These are phyloP conservation scores for Dysmachus trigonus DNA, from an alignment of 2,888 invertebrate species.

Conservation along the genomic window DNA sequence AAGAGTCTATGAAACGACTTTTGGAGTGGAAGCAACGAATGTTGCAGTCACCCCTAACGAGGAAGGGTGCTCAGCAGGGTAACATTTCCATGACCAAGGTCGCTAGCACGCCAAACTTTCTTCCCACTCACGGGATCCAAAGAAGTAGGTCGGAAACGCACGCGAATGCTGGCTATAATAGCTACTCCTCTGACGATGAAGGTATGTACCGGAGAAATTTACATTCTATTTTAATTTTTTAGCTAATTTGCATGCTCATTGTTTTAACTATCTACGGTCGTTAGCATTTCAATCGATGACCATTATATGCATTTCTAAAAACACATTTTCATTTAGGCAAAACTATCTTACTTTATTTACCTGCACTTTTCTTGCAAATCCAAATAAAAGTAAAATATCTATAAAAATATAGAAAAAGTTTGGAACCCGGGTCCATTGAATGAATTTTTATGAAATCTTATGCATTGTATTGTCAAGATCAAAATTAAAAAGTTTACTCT, in stretches of 20 bases:
- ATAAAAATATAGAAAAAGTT: too few species aligned
- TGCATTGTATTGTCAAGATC: neutral
- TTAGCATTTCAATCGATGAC: neutral
- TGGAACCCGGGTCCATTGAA: neutral
- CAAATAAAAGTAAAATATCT: neutral
- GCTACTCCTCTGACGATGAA: conserved; percentile 91
- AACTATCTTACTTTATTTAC: neutral
- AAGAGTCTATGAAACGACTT: conserved; percentile 90
- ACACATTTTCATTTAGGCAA: neutral
- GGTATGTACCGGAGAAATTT: conserved; percentile 69
- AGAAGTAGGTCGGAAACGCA: conserved; percentile 65
- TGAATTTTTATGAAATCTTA: too few species aligned
- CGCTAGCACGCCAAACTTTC: conserved; percentile 60
- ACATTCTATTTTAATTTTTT: conserved; percentile 54
- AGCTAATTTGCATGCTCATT: conserved; percentile 51
- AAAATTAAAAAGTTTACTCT: too few species aligned
- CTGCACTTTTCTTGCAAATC: neutral
- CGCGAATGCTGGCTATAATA: conserved; percentile 75
- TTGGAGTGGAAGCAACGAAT: conserved; percentile 93
- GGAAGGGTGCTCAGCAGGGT: conserved; percentile 73
- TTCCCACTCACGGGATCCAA: conserved; percentile 58
- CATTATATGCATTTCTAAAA: conserved; percentile 31
- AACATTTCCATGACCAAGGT: conserved; percentile 62
- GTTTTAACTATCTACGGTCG: neutral
- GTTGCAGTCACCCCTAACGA: conserved; percentile 87